Evolutionary conservation across 2,888 invertebrate genomes (phyloP).

Genomic region (Elmis aenea): DNA sequence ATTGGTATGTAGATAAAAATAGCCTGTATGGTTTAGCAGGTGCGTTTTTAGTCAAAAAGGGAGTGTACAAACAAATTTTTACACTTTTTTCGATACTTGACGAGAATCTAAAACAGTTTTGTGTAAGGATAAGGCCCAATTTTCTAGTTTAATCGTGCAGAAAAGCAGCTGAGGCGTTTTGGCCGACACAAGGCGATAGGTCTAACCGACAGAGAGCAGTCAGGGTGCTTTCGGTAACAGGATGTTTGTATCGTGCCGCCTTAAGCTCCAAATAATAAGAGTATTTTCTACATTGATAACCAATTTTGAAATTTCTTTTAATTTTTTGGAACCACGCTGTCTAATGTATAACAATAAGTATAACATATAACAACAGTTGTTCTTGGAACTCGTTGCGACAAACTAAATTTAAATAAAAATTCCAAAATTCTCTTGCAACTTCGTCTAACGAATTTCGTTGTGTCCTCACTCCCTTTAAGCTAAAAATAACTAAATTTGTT

Average conservation of each 20-base stretch:
- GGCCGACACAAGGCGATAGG: slow-evolving; percentile 13
- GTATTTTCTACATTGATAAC: slow-evolving; percentile 37
- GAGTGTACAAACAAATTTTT: no score
- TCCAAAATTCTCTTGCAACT: no score
- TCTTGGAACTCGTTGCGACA: no score
- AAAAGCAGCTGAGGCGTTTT: slow-evolving; percentile 18
- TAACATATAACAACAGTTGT: no score
- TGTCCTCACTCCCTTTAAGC: not conserved
- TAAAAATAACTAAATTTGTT: slow-evolving; percentile 3
- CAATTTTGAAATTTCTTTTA: slow-evolving; percentile 24
- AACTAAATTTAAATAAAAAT: no score
- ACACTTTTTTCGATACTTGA: no score
- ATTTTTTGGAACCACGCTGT: slow-evolving; percentile 29
- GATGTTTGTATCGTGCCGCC: slow-evolving; percentile 24
- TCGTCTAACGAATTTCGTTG: no score
- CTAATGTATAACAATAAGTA: slow-evolving; percentile 14
- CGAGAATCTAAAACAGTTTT: no score
- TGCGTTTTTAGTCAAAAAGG: no score
- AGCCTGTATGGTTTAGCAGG: not conserved
- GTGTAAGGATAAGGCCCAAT: slow-evolving; percentile 15
- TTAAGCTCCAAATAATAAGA: slow-evolving; percentile 31
- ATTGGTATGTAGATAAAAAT: slow-evolving; percentile 7
- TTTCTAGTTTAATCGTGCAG: slow-evolving; percentile 24
- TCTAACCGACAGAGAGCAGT: slow-evolving; percentile 10
- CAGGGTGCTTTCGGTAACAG: not conserved